phyloP scores from a whole-genome alignment of 92 coral and sea anemone species.

The Porites cylindrica region DNA sequence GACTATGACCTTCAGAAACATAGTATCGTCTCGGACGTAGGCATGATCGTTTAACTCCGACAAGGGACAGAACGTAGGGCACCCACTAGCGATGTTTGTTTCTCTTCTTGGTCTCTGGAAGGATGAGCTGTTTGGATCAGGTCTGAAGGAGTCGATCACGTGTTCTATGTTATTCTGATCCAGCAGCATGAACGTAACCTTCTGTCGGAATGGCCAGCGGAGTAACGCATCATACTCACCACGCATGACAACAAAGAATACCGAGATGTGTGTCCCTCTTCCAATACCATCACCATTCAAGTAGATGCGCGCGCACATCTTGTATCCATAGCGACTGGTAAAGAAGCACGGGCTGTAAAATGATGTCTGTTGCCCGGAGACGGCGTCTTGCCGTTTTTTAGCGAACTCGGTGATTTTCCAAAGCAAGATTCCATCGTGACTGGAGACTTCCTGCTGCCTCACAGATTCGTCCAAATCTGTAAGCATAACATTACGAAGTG shows the following conservation, averaged over 20 bases:
- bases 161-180: conserved; percentile 83
- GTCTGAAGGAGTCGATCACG: conserved; percentile 82
- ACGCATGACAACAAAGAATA: conserved; percentile 75
- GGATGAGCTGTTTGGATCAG: conserved; percentile 88
- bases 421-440: too few species aligned
- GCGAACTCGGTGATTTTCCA: too few species aligned
- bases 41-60: too few species aligned
- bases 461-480: too few species aligned
- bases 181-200: conserved; percentile 80
- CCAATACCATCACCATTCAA: conserved; percentile 69
- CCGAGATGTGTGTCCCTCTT: conserved; percentile 53
- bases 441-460: too few species aligned
- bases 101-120: conserved; percentile 80
- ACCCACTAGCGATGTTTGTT: conserved; percentile 23
- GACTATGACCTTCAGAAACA: too few species aligned
- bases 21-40: too few species aligned
- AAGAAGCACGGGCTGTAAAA: too few species aligned
- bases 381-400: too few species aligned
- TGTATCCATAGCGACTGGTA: conserved; percentile 62
- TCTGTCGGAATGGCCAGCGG: conserved; percentile 91
- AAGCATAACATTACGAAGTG: too few species aligned
- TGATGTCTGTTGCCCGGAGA: too few species aligned
- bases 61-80: too few species aligned
- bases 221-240: conserved; percentile 75
- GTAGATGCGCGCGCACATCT: conserved; percentile 71